Evolutionary conservation across 2,797 vertebrate species (phyloP).

Genomic region (Meriones psammophilus): DNA sequence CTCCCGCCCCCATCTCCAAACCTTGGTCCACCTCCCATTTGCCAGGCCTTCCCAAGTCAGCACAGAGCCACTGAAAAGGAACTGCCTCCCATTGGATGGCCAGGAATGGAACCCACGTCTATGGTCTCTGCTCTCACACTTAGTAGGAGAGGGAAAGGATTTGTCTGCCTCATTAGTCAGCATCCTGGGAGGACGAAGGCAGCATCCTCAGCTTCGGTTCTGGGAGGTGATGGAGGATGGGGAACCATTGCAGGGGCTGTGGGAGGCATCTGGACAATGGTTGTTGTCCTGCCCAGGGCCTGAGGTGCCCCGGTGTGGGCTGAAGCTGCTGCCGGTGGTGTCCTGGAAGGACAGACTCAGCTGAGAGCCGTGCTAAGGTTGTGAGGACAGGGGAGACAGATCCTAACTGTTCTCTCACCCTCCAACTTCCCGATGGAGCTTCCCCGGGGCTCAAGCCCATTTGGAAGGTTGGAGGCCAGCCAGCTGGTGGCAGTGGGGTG

Average conservation of each 20-base stretch:
- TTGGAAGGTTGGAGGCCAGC: background rate
- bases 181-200: background rate
- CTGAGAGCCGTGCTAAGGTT: fast-evolving
- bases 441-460: background rate
- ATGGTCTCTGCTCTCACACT: background rate
- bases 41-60: background rate
- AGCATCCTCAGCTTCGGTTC: too few species aligned
- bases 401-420: background rate
- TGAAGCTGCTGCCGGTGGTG: background rate
- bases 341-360: background rate
- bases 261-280: too few species aligned
- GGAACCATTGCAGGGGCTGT: background rate
- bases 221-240: background rate
- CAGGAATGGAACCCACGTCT: background rate
- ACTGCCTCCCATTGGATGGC: background rate
- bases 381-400: too few species aligned
- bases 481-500: background rate
- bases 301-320: too few species aligned
- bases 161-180: background rate
- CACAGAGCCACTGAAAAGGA: background rate
- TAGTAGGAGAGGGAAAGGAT: background rate
- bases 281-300: fast-evolving
- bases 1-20: background rate
- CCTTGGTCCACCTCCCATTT: background rate
- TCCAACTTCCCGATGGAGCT: background rate